These are phyloP conservation scores for Onthophagus sagittarius DNA, from an alignment of 2,888 invertebrate genomes.

Conservation along the genomic window DNA sequence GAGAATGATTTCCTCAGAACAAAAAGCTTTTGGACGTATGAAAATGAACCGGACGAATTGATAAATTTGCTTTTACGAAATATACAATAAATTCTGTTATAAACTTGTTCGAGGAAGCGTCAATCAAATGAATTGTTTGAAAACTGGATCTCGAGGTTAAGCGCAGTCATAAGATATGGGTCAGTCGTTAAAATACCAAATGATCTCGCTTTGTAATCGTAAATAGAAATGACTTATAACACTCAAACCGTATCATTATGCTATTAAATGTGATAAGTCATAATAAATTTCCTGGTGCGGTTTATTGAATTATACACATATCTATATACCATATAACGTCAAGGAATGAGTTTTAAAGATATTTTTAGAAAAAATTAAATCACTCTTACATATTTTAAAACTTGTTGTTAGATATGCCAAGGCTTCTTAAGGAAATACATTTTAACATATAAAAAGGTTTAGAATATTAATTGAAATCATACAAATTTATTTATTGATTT, in stretches of 20 bases:
- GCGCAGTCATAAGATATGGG: not conserved
- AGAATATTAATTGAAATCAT: too few species aligned
- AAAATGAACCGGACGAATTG: not conserved
- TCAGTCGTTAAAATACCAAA: not conserved
- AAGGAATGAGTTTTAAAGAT: too few species aligned
- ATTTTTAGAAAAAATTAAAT: too few species aligned
- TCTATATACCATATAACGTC: too few species aligned
- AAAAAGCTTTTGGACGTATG: not conserved
- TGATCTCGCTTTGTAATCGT: not conserved
- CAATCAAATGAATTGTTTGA: not conserved
- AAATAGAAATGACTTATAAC: not conserved
- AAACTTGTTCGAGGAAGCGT: not conserved
- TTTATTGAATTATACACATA: too few species aligned
- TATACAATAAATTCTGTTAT: not conserved
- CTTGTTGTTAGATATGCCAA: too few species aligned
- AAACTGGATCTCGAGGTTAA: not conserved
- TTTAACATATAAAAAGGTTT: too few species aligned
- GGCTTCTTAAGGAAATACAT: too few species aligned
- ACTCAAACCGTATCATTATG: not conserved
- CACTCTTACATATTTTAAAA: too few species aligned
- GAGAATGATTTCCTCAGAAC: not conserved
- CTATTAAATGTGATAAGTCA: not conserved
- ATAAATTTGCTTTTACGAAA: not conserved
- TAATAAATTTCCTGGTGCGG: not conserved
- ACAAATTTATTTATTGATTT: too few species aligned